Percentiles rank a stretch among this genome's conserved stretches.
Conservation (phyloP, 2,888 invertebrate genomes). For the Amblyteles armatorius region DNA sequence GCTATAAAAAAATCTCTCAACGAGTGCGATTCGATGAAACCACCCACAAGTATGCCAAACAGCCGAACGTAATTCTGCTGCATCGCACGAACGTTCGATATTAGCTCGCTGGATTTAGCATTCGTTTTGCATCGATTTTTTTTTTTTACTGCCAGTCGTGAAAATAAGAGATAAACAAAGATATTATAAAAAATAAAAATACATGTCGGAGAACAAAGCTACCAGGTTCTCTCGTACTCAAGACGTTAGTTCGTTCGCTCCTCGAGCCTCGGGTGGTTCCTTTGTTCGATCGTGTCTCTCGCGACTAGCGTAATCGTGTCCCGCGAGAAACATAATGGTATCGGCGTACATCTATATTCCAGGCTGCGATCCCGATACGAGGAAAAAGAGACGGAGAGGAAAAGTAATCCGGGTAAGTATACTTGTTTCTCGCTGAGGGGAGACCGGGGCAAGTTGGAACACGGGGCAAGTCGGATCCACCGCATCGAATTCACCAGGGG, state of each 20-base stretch:
- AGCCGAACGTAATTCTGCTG: neutral
- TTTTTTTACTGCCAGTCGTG: neutral
- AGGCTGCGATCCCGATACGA: slow-evolving; percentile 34
- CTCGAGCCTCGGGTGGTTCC: slow-evolving; percentile 45
- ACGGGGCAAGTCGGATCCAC: too few relatives aligned
- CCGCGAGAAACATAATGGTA: slow-evolving; percentile 64
- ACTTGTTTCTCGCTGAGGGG: slow-evolving; percentile 9
- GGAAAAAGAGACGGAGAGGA: slow-evolving; percentile 9
- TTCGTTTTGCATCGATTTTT: slow-evolving; percentile 17
- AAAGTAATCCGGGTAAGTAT: slow-evolving; percentile 18
- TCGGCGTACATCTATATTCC: slow-evolving; percentile 64
- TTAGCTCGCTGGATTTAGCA: neutral
- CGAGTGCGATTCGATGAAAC: too few relatives aligned
- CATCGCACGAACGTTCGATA: neutral
- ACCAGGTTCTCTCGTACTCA: slow-evolving; percentile 8
- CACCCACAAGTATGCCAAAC: neutral
- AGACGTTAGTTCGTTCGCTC: slow-evolving; percentile 46
- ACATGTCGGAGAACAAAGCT: slow-evolving; percentile 55
- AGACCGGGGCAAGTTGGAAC: too few relatives aligned
- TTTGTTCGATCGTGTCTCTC: slow-evolving; percentile 68
- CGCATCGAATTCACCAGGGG: too few relatives aligned
- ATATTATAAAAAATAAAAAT: slow-evolving; percentile 9
- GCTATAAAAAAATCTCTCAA: too few relatives aligned
- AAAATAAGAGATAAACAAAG: slow-evolving; percentile 17
- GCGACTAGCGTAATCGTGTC: slow-evolving; percentile 68